Conservation (phyloP, 1,140 invertebrate species). For the Saccostrea echinata region DNA sequence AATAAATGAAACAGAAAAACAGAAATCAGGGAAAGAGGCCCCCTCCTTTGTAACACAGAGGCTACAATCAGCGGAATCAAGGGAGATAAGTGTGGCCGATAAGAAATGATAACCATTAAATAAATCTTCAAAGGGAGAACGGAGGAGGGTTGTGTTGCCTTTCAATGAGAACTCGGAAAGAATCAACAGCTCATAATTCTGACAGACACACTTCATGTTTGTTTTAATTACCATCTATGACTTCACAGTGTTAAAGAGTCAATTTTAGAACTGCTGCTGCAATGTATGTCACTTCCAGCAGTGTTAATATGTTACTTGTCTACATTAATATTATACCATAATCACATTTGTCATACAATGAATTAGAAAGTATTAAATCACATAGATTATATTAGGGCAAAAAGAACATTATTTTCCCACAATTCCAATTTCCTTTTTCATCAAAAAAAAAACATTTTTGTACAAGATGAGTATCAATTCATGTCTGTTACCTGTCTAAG, state of each 20-base stretch:
- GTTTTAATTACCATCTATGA: background rate
- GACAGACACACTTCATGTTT: slow-evolving; percentile 1
- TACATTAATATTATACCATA: too few species aligned
- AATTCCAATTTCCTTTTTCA: too few species aligned
- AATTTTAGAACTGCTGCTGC: background rate
- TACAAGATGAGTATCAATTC: too few species aligned
- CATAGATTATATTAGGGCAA: too few species aligned
- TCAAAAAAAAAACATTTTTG: too few species aligned
- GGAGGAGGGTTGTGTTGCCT: background rate
- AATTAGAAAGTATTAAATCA: too few species aligned
- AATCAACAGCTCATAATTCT: background rate
- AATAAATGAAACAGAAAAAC: slow-evolving; percentile 22
- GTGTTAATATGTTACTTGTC: too few species aligned
- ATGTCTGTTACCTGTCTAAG: too few species aligned
- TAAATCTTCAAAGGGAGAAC: slow-evolving; percentile 16
- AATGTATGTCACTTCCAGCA: too few species aligned
- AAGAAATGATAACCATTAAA: slow-evolving; percentile 6
- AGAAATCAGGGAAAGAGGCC: background rate
- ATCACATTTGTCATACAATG: too few species aligned
- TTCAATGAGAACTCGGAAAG: background rate
- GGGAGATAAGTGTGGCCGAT: slow-evolving; percentile 26
- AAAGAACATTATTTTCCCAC: too few species aligned
- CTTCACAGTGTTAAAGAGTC: background rate
- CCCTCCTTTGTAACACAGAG: background rate
- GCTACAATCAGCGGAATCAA: background rate